Evolutionary conservation across 1,140 invertebrate species (phyloP).

Genomic region (Platyscapa corneri): DNA sequence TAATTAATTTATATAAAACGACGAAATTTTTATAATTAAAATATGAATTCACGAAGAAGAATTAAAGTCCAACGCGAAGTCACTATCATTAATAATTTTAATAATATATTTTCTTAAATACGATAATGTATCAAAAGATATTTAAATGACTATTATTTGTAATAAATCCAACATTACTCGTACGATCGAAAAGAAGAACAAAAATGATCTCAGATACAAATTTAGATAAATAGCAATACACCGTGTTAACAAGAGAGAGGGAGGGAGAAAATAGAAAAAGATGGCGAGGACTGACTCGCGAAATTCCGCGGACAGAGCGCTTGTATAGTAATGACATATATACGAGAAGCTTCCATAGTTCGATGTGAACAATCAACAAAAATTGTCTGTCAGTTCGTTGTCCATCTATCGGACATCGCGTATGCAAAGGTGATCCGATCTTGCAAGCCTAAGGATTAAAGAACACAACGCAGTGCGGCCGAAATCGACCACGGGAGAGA

Average conservation of each 20-base stretch:
- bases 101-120: too few relatives aligned
- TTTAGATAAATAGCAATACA: not conserved
- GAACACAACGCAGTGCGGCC: conserved; percentile 21
- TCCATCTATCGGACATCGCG: conserved; percentile 13
- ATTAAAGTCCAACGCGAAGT: too few relatives aligned
- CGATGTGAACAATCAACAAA: conserved; percentile 28
- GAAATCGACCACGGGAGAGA: conserved; percentile 32
- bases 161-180: too few relatives aligned
- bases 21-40: too few relatives aligned
- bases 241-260: conserved; percentile 3
- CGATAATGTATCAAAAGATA: too few relatives aligned
- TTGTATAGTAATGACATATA: conserved; percentile 17
- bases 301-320: conserved; percentile 22
- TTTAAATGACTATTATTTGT: not conserved
- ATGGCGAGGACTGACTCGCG: conserved; percentile 30
- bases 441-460: conserved; percentile 40
- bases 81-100: too few relatives aligned
- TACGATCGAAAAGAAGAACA: not conserved
- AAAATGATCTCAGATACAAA: conserved; percentile 17
- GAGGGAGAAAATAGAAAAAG: not conserved
- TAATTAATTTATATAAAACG: not conserved
- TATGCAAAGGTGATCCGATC: conserved; percentile 21
- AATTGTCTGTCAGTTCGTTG: conserved; percentile 13
- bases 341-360: conserved; percentile 13
- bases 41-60: too few relatives aligned